These are phyloP conservation scores for Terebella lapidaria DNA, from an alignment of 2,888 invertebrate species.

Conservation along the genomic window DNA sequence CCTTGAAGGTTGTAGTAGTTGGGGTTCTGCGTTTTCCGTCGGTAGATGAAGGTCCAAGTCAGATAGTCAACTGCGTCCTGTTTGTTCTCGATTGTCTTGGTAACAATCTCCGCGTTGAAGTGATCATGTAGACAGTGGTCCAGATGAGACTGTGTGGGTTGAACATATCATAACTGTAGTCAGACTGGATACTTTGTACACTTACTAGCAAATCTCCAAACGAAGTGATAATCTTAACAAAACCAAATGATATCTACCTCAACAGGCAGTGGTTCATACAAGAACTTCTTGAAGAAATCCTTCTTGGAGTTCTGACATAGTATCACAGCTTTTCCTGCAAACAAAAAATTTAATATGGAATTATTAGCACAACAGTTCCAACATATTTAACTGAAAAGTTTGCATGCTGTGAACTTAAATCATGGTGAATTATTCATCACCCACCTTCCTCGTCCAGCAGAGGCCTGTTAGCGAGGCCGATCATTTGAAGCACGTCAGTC, in stretches of 20 bases:
- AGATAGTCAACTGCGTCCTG: slow-evolving; percentile 99
- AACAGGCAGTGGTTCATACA: slow-evolving; percentile 92
- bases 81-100: slow-evolving; percentile 99
- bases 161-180: no score
- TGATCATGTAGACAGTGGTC: slow-evolving; percentile 98
- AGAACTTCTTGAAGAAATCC: slow-evolving; percentile 96
- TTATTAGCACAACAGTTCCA: neutral
- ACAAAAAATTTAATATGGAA: neutral
- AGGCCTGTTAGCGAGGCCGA: slow-evolving; percentile 92
- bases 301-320: slow-evolving; percentile 97
- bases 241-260: no score
- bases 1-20: slow-evolving; percentile 96
- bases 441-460: slow-evolving; percentile 82
- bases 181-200: no score
- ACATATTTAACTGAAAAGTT: no score
- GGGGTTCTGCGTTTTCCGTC: slow-evolving; percentile 95
- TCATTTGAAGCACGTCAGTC: slow-evolving; percentile 95
- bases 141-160: slow-evolving; percentile 71
- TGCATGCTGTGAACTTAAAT: neutral
- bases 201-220: no score
- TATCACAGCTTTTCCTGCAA: slow-evolving; percentile 72
- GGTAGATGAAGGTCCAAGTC: slow-evolving; percentile 98
- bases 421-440: neutral
- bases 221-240: no score
- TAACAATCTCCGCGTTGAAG: slow-evolving; percentile 99